Evolutionary conservation across 2,888 invertebrate genomes (phyloP), one percentile per base, ranked within the genome.

Genomic region (Epistrophe eligans): DNA sequence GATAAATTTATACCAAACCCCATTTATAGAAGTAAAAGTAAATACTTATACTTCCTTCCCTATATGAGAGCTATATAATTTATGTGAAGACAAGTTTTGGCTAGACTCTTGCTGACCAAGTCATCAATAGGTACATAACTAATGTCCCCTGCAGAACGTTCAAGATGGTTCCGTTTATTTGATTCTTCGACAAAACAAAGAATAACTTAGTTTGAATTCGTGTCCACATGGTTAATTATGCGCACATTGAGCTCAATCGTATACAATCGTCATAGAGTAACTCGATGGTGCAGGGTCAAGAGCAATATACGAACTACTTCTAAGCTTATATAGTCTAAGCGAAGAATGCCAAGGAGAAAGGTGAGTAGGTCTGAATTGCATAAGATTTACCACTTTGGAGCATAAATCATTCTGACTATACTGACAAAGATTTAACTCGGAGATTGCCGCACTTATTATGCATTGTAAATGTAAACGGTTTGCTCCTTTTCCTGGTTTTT

Each of bases 341-440:
- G 24, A 40, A 19, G 40, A 66, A 52, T 58, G 43, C 50, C 55
- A 32, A 32, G 40, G 24, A 48, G 55, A 57, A n/a, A 57, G n/a
- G 9, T n/a, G 32, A 57, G 15, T 15, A 43, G 7, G 5, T 43
- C 13, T 43, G 43, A 72, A 77, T 84, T 80, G 84, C 76, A 80
- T 80, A 84, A 84, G 76, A 80, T 35, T 48, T 35, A 79, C 76
- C 52, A 77, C 66, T 79, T 66, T 72, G 38, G 11, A 17, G 48
- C 72, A 80, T 84, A 84, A 84, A 80, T 84, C 84, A 80, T 80
- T 67, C 19, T 32, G 76, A 80, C 76, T 77, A n/a, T n/a, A 77
- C 80, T 77, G 72, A 77, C 73, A 73, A 52, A 73, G 77, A 83
- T 73, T 77, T 45, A 48, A 19, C 48, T 72, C 10, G 32, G 19